Base-by-base conservation (phyloP, 2,888 invertebrate species). In the Helobdella robusta region DNA sequence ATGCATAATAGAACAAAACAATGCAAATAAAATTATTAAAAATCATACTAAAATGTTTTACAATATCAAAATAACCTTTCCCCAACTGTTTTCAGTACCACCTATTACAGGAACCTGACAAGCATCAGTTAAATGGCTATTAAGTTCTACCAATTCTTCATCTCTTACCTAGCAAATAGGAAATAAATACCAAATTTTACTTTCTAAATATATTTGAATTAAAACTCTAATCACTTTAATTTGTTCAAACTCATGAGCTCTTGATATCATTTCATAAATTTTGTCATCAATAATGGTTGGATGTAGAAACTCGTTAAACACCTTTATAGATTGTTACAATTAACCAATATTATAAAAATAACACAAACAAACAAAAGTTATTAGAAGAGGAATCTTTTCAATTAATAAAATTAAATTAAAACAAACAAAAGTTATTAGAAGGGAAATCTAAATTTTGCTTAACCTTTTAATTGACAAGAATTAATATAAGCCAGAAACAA, bases 191-290 rank as follows among this genome's bases (percentile, higher is more conserved):
- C 8, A 52, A 52, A 20, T 52, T 8, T 23, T 8, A 52, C 11
- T 20, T 11, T 52, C n/a, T 52, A 23, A 40, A 40, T 18, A 40
- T 40, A 8, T 18, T 15, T 40, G 40, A 18, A 40, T 15, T 40
- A 40, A n/a, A n/a, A n/a, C n/a, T 4, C 28, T 23, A 44, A 23
- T 20, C 73, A 88, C 89, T 83, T 95, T 95, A 0, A 97, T 83
- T 75, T 97, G 94, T 69, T 91, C 86, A 80, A 99, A 98, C 80
- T 98, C 98, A 56, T 90, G 89, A 2, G 97, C 88, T 68, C 87
- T 85, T 0, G 93, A 89, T 62, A 99, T 86, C 85, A 98, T 87
- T 69, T 86, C 85, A n/a, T 98, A 82, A 34, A 94, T 86, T 70
- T 90, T 88, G 0, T 86, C 85, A 71, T 91, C 90, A 2, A 86